Evolutionary conservation across 1,140 invertebrate species (phyloP).

Genomic region (Drosophila oshimai): DNA sequence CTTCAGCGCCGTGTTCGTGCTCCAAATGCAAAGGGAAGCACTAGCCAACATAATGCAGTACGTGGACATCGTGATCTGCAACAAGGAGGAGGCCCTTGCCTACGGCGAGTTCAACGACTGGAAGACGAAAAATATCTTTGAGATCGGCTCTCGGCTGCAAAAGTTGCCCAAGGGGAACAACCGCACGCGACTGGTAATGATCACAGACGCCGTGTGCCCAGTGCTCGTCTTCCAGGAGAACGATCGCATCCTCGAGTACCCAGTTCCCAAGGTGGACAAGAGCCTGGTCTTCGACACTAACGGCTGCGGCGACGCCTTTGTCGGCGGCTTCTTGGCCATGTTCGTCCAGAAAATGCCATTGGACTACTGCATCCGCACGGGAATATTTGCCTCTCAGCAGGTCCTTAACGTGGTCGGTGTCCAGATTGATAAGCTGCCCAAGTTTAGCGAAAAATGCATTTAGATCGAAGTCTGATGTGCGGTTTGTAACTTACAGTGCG

Average conservation of each 20-base stretch:
- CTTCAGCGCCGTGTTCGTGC: constrained; percentile 60
- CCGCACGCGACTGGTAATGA: constrained; percentile 29
- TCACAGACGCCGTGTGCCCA: constrained; percentile 45
- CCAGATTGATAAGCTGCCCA: constrained; percentile 46
- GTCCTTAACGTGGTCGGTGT: constrained; percentile 40
- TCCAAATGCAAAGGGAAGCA: constrained; percentile 21
- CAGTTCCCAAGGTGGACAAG: constrained; percentile 86
- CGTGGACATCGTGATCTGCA: constrained; percentile 52
- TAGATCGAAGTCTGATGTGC: background rate
- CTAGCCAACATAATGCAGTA: constrained; percentile 28
- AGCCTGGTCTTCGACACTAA: constrained; percentile 97
- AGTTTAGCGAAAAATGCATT: constrained; percentile 51
- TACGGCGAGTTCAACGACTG: constrained; percentile 24
- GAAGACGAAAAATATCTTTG: constrained; percentile 53
- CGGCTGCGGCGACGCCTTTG: constrained; percentile 99
- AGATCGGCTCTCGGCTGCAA: constrained; percentile 42
- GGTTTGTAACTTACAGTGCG: background rate
- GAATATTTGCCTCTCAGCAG: constrained; percentile 57
- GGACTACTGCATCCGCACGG: constrained; percentile 65
- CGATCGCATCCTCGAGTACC: constrained; percentile 46
- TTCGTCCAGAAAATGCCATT: constrained; percentile 88
- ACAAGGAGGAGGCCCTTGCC: constrained; percentile 55
- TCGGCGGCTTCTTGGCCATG: constrained; percentile 96
- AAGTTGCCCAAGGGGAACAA: constrained; percentile 31
- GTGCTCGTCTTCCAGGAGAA: constrained; percentile 55